Conservation (phyloP, 30 jellyfish, hydroid and myxozoan genomes). For the Catostylus mosaicus region DNA sequence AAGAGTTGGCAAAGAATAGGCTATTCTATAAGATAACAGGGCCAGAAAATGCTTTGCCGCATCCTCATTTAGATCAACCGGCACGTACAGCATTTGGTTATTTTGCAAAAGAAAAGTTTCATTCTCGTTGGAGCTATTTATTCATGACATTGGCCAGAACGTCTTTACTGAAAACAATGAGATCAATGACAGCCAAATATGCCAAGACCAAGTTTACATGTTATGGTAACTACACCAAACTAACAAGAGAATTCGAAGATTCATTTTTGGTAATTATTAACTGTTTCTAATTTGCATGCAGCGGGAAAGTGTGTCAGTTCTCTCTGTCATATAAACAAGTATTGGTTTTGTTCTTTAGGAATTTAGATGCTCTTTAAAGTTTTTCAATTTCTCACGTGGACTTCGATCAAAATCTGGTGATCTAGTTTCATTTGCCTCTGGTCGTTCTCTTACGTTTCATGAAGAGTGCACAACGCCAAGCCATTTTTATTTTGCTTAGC, state of each 20-base stretch:
- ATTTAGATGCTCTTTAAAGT: too few species aligned
- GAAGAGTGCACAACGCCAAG: too few species aligned
- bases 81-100: not conserved
- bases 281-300: too few species aligned
- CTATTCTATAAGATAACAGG: conserved; percentile 33
- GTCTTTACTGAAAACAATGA: conserved; percentile 9
- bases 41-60: conserved; percentile 22
- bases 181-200: not conserved
- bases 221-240: conserved; percentile 55
- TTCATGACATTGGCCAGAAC: conserved; percentile 28
- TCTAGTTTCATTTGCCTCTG: too few species aligned
- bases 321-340: too few species aligned
- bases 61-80: conserved; percentile 71
- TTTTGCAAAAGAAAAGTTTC: conserved; percentile 64
- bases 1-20: conserved; percentile 1
- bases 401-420: too few species aligned
- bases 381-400: too few species aligned
- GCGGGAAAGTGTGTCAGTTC: too few species aligned
- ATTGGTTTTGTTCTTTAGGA: too few species aligned
- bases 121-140: conserved; percentile 72
- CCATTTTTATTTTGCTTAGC: too few species aligned
- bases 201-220: not conserved
- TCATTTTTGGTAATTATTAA: conserved; percentile 17
- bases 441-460: too few species aligned
- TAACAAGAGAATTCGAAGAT: conserved; percentile 24